Evolutionary conservation across 2,888 invertebrate genomes (phyloP), one percentile per base, ranked within the genome.

Genomic region (Leptogaster cylindrica): DNA sequence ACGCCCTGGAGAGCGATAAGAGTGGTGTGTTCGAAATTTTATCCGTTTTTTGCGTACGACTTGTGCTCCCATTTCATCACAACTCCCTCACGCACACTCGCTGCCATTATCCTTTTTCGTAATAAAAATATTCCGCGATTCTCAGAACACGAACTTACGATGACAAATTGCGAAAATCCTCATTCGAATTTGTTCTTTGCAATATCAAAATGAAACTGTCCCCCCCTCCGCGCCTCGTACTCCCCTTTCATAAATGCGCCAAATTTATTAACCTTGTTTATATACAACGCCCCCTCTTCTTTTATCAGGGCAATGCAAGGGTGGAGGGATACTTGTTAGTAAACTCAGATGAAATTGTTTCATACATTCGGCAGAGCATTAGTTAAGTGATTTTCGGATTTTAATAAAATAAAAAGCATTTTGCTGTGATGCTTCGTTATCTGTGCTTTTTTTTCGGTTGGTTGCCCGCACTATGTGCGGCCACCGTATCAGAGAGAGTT

Each of bases 361-460:
- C 44, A 41, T 41, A 41, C 44, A 61, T 41, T 41, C 28, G 39
- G 41, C 25, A 61, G 61, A 41, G 68, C 65, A 68, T 68, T 68
- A 68, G 68, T 68, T 68, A 68, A 68, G 68, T 68, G 68, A 68
- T 68, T 65, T 68, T 66, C 65, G 68, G 65, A 65, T 68, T 68
- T 68, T 68, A 65, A 61, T 68, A 68, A 65, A 68, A 68, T 65
- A 68, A 68, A 65, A 61, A 68, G 68, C 68, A 68, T 61, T 68
- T 4, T 20, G 27, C 16, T 28, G 10, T 18, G 52, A 33, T 18
- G 20, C 18, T 52, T 28, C 52, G 52, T 52, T 52, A 52, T 52
- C 52, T 52, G 31, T 33, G 28, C 33, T 33, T 52, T 52, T 36
- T 36, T 52, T 52, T 51, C 31, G 12, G 27, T 18, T 1, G 20